Conservation (phyloP, 2,113 vertebrate genomes). For the Seriola quinqueradiata region DNA sequence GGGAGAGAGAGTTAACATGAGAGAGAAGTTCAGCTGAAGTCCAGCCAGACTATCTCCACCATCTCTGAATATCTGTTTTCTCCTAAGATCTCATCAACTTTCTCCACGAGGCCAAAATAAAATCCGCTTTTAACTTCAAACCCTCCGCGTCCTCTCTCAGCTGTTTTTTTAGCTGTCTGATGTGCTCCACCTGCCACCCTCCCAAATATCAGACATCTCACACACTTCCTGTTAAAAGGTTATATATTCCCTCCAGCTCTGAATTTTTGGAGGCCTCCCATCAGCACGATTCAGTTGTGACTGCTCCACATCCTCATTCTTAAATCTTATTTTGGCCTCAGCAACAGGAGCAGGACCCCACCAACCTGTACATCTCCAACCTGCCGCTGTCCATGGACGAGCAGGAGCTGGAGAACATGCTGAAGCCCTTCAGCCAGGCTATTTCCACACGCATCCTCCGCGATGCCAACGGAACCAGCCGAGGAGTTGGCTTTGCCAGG, state of each 20-base stretch:
- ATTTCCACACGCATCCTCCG: constrained; percentile 94
- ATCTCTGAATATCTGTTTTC: constrained; percentile 45
- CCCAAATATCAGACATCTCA: constrained; percentile 27
- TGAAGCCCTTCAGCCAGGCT: constrained; percentile 95
- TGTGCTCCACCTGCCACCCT: not conserved
- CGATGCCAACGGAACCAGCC: constrained; percentile 90
- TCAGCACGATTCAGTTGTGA: not conserved
- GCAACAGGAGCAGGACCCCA: constrained; percentile 98
- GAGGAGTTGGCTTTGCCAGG: constrained; percentile 95
- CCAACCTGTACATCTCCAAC: constrained; percentile 96
- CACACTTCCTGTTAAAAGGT: constrained; percentile 2
- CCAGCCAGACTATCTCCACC: constrained; percentile 50
- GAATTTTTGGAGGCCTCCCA: not conserved
- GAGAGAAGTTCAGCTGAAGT: constrained; percentile 49
- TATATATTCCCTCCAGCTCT: not conserved
- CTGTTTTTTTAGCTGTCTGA: constrained; percentile 6
- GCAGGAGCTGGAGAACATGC: constrained; percentile 93
- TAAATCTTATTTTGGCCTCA: constrained; percentile 63
- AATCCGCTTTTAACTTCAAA: constrained; percentile 36
- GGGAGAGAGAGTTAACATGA: constrained; percentile 14
- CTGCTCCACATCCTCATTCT: constrained; percentile 4
- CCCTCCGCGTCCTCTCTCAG: not conserved
- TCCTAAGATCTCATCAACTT: constrained; percentile 16
- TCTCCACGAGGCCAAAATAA: constrained; percentile 47
- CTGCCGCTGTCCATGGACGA: constrained; percentile 93